Base-by-base conservation (phyloP, 2,113 vertebrate species). In the Sebastes schlegelii region DNA sequence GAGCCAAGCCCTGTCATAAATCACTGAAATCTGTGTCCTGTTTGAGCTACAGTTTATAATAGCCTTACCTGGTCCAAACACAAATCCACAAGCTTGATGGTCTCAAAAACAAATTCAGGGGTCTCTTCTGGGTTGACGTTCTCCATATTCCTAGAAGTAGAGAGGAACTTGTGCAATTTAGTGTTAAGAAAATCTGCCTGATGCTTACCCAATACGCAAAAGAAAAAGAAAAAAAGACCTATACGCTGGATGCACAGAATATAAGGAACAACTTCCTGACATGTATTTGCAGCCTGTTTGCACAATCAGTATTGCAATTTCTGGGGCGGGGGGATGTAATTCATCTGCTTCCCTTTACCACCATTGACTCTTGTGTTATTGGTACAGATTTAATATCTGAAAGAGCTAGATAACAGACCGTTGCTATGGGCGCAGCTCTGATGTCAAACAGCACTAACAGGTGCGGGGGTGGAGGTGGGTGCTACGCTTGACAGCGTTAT, bases 101-200 rank as follows among this genome's bases (percentile, higher is more conserved):
- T 96, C 76, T 96, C 96, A 0, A 92, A 95, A 62, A 96, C 91
- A 90, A 98, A 97, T 23, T 95, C 91, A 1, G 95, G 96, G 34
- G 94, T 96, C 86, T 94, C 93, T 54, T 97, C 97, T 0, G 93
- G 90, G 79, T 97, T 96, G 11, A 97, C 94, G 48, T 98, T 98
- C 88, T 98, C 97, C 75, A 95, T 94, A 87, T 98, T 98, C 90
- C 98, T 99, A 86, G 12, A 89, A 77, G 40, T 2, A 71, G 10
- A 86, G 14, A 77, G 43, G 88, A 74, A 77, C 2, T 6, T 3
- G 58, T 60, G 23, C 0, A 34, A 26, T 62, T 77, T 26, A 78
- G 68, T 62, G 51, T 73, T 60, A 10, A 66, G 26, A 54, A 71
- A 83, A 60, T 48, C 10, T 14, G n/a, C 12, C 4, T 43, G 9